phyloP scores from a whole-genome alignment of 2,113 vertebrate genomes.

The Fukomys damarensis region DNA sequence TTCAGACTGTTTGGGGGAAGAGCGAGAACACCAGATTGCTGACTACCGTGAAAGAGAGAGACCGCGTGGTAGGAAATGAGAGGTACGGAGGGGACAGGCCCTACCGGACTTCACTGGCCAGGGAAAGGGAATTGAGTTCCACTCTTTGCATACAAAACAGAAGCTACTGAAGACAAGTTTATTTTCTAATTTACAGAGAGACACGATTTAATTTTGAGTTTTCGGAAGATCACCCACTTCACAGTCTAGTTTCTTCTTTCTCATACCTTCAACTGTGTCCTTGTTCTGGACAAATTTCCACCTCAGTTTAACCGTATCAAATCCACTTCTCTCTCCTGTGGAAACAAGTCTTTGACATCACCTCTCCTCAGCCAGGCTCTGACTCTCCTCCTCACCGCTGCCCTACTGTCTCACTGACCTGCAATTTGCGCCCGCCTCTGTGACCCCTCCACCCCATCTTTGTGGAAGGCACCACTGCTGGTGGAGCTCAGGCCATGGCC shows the following conservation, averaged over 20 bases:
- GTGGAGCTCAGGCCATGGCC: not conserved
- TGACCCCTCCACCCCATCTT: too few relatives aligned
- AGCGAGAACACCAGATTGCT: not conserved
- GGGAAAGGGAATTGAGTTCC: not conserved
- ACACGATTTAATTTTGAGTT: not conserved
- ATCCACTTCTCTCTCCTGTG: not conserved
- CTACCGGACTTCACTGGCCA: too few relatives aligned
- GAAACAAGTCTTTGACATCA: not conserved
- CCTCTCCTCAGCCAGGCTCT: not conserved
- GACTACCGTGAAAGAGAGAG: not conserved
- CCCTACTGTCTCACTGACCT: not conserved
- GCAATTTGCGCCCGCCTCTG: accelerated
- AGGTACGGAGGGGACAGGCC: not conserved
- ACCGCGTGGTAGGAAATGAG: not conserved
- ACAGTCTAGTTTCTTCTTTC: not conserved
- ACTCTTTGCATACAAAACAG: too few relatives aligned
- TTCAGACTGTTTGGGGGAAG: not conserved
- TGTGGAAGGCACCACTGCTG: not conserved
- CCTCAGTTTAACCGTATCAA: not conserved
- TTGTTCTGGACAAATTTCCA: not conserved
- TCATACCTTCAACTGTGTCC: not conserved
- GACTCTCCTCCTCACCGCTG: too few relatives aligned
- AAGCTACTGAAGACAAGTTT: not conserved
- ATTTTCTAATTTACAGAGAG: not conserved
- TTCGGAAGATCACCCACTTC: not conserved